These are phyloP conservation scores for Empidonax traillii DNA, from an alignment of 2,113 vertebrate genomes.

Conservation along the genomic window DNA sequence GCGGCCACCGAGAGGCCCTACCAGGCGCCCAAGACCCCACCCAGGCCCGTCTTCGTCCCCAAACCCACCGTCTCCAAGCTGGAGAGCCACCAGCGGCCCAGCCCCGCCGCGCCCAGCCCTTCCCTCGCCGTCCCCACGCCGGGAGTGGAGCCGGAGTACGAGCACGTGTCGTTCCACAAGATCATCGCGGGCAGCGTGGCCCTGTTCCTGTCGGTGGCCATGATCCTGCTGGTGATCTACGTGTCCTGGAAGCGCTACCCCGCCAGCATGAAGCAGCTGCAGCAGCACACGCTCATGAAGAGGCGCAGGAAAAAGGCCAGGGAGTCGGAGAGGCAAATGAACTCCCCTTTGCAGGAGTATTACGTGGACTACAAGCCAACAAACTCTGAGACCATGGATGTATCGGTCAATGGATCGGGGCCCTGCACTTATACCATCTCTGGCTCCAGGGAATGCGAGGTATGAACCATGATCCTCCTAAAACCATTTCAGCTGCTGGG, in stretches of 20 bases:
- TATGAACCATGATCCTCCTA: constrained; percentile 95
- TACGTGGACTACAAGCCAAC: constrained; percentile 99
- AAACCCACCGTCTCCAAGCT: constrained; percentile 79
- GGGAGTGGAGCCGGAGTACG: constrained; percentile 83
- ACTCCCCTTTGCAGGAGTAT: constrained; percentile 97
- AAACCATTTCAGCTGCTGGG: constrained; percentile 93
- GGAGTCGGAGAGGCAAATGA: constrained; percentile 90
- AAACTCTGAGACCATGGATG: constrained; percentile 97
- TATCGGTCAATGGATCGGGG: constrained; percentile 96
- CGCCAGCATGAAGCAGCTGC: constrained; percentile 94
- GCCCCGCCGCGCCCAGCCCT: constrained; percentile 63
- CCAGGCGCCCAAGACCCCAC: constrained; percentile 75
- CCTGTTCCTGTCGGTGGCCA: constrained; percentile 91
- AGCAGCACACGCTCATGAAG: constrained; percentile 90
- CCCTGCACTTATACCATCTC: constrained; percentile 98
- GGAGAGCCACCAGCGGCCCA: constrained; percentile 69
- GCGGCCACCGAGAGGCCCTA: constrained; percentile 78
- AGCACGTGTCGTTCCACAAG: constrained; percentile 96
- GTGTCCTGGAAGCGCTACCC: constrained; percentile 97
- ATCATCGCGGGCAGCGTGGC: constrained; percentile 94
- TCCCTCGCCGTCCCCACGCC: constrained; percentile 77
- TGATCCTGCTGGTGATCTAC: constrained; percentile 96
- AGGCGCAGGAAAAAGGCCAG: constrained; percentile 91
- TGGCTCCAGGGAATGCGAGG: constrained; percentile 99
- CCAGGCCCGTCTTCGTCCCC: constrained; percentile 75